A percentile compares a stretch with the other conserved stretches of the same genome.
These are phyloP conservation scores for Euleptes europaea DNA, from an alignment of 2,113 vertebrate species.

Conservation along the genomic window DNA sequence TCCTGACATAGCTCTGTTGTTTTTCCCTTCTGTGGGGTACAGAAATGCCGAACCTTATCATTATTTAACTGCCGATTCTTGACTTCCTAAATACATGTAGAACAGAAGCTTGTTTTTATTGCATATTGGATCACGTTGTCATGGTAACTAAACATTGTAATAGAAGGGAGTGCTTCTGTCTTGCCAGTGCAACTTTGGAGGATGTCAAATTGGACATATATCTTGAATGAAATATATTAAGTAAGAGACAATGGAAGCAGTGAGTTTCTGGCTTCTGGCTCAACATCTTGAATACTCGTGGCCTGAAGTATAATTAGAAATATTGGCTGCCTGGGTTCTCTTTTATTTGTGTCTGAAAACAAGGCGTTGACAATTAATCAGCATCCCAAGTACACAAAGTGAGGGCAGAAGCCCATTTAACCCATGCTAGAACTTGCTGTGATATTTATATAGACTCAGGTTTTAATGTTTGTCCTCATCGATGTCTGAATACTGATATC, in stretches of 20 bases:
- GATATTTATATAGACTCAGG: neutral
- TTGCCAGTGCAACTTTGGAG: constrained; percentile 24
- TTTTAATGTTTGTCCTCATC: neutral
- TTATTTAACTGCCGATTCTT: neutral
- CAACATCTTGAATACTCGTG: constrained; percentile 17
- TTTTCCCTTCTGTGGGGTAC: neutral
- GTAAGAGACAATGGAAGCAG: constrained; percentile 13
- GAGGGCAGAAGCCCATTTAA: neutral
- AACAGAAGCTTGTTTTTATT: constrained; percentile 19
- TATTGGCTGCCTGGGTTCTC: neutral
- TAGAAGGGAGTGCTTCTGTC: neutral
- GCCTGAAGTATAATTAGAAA: constrained; percentile 1
- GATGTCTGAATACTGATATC: neutral
- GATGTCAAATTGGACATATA: constrained; percentile 46
- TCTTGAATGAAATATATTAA: constrained; percentile 16
- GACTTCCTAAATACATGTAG: neutral
- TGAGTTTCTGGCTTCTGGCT: neutral
- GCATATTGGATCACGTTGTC: neutral
- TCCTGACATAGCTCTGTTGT: neutral
- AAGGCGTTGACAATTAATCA: constrained; percentile 20
- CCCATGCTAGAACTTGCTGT: neutral
- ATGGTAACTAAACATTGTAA: constrained; percentile 38
- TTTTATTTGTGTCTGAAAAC: neutral
- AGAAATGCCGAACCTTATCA: neutral
- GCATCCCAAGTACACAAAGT: fast-evolving